Base-by-base conservation (phyloP, 2,797 vertebrate genomes). In the Poliocrania exsul region DNA sequence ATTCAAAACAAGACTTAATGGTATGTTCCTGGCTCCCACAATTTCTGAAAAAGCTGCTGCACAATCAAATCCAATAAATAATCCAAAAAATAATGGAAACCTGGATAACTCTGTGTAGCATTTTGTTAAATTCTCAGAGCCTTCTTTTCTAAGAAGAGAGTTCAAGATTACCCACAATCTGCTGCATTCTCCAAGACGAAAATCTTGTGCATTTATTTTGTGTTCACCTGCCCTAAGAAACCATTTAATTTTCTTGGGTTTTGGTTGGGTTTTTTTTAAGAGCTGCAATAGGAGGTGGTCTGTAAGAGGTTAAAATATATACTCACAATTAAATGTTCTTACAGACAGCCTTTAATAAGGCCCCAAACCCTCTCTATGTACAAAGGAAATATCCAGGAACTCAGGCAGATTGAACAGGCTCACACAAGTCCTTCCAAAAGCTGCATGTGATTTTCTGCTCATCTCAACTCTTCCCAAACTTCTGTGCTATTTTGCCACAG, bases 1-100 rank as follows among this genome's bases (percentile, higher is more conserved):
- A 89, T 77, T 85, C 71, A 82, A 89, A 95, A 61, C 71, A 88
- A 88, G 74, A 73, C 40, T 75, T 81, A 70, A 73, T 73, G 80
- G 40, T 40, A 81, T 12, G 9, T 23, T 90, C 56, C 49, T 73
- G 50, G 49, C 8, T 46, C 49, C 77, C 24, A 60, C 2, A 3
- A 70, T 60, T 90, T 90, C 80, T 77, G 64, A 56, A 90, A 88
- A 90, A 75, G 66, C 29, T 93, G 61, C 53, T 93, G 73, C 44
- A 67, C 6, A 11, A 60, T 40, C 72, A 81, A 95, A 90, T 38
- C 54, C 53, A 67, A 75, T 50, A 51, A 83, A 85, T 74, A 71
- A 77, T 33, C 21, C 1, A 3, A 35, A 57, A 21, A 1, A 64
- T 2, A 62, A 2, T 67, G 35, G 53, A 84, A 85, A 82, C 12